Conservation (phyloP, 2,113 vertebrate species). For the Phalacrocorax pelagicus region DNA sequence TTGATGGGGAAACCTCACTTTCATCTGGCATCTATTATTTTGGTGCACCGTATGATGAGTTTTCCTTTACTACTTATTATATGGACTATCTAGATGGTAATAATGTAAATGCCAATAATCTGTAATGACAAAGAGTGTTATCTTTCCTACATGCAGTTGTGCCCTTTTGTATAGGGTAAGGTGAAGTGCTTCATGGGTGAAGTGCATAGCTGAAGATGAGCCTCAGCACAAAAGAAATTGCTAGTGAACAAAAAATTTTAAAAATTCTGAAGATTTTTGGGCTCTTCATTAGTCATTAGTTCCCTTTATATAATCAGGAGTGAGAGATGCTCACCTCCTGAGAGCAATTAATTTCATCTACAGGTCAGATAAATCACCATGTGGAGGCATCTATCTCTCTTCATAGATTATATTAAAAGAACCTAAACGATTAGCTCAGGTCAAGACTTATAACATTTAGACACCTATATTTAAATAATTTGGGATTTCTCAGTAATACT, state of each 20-base stretch:
- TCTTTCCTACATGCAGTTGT: background rate
- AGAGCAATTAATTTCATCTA: background rate
- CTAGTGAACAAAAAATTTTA: background rate
- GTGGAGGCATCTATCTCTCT: background rate
- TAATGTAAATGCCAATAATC: background rate
- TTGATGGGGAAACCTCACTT: slow-evolving; percentile 18
- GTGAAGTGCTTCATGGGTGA: background rate
- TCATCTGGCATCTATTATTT: slow-evolving; percentile 29
- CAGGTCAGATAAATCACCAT: background rate
- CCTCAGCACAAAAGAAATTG: background rate
- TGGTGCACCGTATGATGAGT: background rate
- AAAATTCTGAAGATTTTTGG: background rate
- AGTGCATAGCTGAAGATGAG: background rate
- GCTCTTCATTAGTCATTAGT: background rate
- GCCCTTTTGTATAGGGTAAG: background rate
- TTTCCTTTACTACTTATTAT: background rate
- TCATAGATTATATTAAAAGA: background rate
- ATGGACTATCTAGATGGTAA: background rate
- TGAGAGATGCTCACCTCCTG: background rate
- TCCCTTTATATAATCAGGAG: background rate
- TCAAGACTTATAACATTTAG: background rate
- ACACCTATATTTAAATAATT: background rate
- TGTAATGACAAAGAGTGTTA: background rate
- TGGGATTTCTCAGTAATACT: background rate
- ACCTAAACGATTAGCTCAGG: background rate